Conservation (phyloP, 2,113 vertebrate genomes). For the Clupea harengus region DNA sequence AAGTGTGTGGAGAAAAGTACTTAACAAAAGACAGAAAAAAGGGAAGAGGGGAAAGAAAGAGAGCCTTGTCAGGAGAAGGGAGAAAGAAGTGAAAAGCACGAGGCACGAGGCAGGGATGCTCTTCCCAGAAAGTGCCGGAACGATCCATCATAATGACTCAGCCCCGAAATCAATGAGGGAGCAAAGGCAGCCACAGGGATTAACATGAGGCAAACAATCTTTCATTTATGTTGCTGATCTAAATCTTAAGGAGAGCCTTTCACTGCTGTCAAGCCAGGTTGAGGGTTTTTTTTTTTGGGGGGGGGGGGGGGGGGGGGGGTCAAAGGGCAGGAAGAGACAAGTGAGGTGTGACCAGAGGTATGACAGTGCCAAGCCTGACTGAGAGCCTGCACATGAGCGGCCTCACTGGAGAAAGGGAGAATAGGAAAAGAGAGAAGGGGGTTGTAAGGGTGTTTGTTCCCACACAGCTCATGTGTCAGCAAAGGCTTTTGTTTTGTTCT, state of each 20-base stretch:
- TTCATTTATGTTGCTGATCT: constrained; percentile 35
- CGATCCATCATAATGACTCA: constrained; percentile 74
- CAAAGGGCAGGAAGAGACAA: not conserved
- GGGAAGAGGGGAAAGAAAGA: constrained; percentile 15
- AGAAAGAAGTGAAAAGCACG: constrained; percentile 46
- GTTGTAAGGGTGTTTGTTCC: not conserved
- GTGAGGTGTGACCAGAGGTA: not conserved
- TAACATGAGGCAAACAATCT: constrained; percentile 25
- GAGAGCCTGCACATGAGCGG: not conserved
- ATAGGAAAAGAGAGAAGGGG: not conserved
- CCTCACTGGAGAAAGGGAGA: not conserved
- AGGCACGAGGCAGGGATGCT: constrained; percentile 44
- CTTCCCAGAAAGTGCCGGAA: constrained; percentile 56
- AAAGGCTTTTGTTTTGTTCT: not conserved
- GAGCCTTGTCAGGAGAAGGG: constrained; percentile 17
- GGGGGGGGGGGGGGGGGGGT: too few species aligned
- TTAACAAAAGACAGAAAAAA: constrained; percentile 58
- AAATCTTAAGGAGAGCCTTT: not conserved
- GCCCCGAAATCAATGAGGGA: constrained; percentile 66
- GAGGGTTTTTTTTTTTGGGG: not conserved
- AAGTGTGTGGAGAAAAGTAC: constrained; percentile 67
- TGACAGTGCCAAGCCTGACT: not conserved
- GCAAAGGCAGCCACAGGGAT: constrained; percentile 38
- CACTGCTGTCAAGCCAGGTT: not conserved
- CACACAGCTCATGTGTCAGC: not conserved